Evolutionary conservation across 2,797 vertebrate species (phyloP).

Genomic region (Manis crassicaudata): DNA sequence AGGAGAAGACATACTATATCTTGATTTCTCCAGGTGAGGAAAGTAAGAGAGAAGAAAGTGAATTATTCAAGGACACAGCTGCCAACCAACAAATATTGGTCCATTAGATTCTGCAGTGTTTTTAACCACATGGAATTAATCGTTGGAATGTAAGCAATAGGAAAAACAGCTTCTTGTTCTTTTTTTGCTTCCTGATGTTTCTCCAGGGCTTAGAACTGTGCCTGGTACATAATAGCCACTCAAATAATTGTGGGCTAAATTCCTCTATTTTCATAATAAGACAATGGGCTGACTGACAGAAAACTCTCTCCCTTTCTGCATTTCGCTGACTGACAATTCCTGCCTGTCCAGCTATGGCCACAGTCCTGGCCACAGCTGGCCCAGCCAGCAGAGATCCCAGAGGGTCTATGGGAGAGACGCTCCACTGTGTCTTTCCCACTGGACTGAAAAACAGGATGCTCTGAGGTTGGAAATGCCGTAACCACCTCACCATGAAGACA

Average conservation of each 20-base stretch:
- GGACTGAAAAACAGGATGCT: not conserved
- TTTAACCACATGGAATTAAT: not conserved
- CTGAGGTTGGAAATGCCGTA: too few species aligned
- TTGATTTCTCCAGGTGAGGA: not conserved
- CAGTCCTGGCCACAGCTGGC: not conserved
- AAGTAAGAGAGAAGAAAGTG: not conserved
- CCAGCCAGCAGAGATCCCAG: not conserved
- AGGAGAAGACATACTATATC: not conserved
- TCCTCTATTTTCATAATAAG: not conserved
- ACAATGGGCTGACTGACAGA: not conserved
- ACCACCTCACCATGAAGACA: not conserved
- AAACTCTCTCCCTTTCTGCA: fast-evolving
- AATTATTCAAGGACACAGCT: not conserved
- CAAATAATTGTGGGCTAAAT: not conserved
- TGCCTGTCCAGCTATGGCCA: not conserved
- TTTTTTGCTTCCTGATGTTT: too few species aligned
- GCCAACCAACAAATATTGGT: too few species aligned
- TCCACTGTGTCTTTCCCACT: not conserved
- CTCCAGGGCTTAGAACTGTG: not conserved
- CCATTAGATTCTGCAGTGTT: not conserved
- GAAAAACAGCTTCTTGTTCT: not conserved
- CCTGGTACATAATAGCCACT: fast-evolving
- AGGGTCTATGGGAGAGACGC: too few species aligned
- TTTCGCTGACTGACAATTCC: not conserved
- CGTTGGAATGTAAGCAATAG: not conserved